Percentiles rank a stretch among this genome's conserved stretches.
These are phyloP conservation scores for Caenorhabditis sinica DNA, from an alignment of 2,888 invertebrate genomes.

Conservation along the genomic window DNA sequence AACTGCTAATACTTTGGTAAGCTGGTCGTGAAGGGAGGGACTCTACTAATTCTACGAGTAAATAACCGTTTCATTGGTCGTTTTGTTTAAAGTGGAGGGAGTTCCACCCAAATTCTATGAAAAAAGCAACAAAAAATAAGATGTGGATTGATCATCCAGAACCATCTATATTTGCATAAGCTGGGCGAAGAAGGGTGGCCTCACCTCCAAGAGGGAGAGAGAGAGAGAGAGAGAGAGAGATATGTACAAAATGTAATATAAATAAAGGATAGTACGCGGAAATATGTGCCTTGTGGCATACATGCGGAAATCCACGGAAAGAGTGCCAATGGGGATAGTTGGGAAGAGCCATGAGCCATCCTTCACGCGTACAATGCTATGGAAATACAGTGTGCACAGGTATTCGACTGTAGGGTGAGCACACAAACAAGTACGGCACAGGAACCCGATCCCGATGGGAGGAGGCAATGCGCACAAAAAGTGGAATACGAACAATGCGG, in stretches of 20 bases:
- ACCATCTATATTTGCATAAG: slow-evolving; percentile 52
- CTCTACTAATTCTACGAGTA: slow-evolving; percentile 56
- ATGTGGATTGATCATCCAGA: slow-evolving; percentile 45
- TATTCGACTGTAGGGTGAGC: slow-evolving; percentile 17
- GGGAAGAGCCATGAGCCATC: slow-evolving; percentile 10
- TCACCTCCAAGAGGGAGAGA: slow-evolving; percentile 18
- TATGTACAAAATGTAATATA: slow-evolving; percentile 60
- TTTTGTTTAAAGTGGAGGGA: not conserved
- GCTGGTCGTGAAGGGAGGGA: slow-evolving; percentile 34
- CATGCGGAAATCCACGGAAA: slow-evolving; percentile 26
- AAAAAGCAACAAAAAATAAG: slow-evolving; percentile 16
- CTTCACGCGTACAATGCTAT: slow-evolving; percentile 15
- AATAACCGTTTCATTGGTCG: slow-evolving; percentile 39
- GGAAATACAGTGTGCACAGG: slow-evolving; percentile 35
- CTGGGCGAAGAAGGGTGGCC: slow-evolving; percentile 23
- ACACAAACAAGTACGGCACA: slow-evolving; percentile 43
- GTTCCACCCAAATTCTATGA: not conserved
- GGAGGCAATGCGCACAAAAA: slow-evolving; percentile 22
- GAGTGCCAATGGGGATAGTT: not conserved
- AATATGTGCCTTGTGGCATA: slow-evolving; percentile 18
- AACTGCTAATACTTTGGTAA: slow-evolving; percentile 63
- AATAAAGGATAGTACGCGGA: slow-evolving; percentile 59
- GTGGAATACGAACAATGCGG: slow-evolving; percentile 45
- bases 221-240: no score
- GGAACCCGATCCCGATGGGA: slow-evolving; percentile 42